phyloP scores from a whole-genome alignment of 2,113 vertebrate species.

The Deroptyus accipitrinus region DNA sequence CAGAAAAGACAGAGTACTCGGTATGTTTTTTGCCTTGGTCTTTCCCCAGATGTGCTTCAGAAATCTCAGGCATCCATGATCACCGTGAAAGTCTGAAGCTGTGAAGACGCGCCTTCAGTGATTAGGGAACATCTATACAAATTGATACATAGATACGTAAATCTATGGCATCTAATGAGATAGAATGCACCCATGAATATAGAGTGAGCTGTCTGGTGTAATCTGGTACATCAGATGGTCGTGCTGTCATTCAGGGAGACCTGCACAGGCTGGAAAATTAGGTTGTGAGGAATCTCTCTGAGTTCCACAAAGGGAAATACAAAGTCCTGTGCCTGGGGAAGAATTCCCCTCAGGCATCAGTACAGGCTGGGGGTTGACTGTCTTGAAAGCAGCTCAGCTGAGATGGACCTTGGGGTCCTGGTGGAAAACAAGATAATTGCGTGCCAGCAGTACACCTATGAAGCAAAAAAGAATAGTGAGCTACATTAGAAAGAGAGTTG shows the following conservation, averaged over 20 bases:
- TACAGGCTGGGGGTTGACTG: not conserved
- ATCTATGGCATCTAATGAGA: not conserved
- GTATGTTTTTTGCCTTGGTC: not conserved
- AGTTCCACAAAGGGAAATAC: not conserved
- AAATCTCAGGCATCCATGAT: not conserved
- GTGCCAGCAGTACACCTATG: not conserved
- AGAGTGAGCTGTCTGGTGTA: not conserved
- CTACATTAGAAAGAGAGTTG: not conserved
- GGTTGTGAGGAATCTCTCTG: not conserved
- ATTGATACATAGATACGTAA: accelerated
- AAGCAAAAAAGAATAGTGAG: not conserved
- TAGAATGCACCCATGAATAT: not conserved
- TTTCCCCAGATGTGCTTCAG: not conserved
- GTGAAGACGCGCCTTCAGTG: not conserved
- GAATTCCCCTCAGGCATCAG: not conserved
- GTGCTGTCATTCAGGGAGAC: not conserved
- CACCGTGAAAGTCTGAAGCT: not conserved
- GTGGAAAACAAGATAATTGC: not conserved
- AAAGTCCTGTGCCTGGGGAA: not conserved
- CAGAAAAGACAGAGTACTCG: not conserved
- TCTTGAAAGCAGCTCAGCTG: not conserved
- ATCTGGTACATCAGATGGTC: not conserved
- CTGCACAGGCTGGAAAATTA: not conserved
- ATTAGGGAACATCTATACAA: not conserved
- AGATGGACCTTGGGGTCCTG: not conserved